Percentiles rank a stretch among this genome's conserved stretches.
These are phyloP conservation scores for Spondyliosoma cantharus DNA, from an alignment of 2,797 vertebrate genomes.

Conservation along the genomic window DNA sequence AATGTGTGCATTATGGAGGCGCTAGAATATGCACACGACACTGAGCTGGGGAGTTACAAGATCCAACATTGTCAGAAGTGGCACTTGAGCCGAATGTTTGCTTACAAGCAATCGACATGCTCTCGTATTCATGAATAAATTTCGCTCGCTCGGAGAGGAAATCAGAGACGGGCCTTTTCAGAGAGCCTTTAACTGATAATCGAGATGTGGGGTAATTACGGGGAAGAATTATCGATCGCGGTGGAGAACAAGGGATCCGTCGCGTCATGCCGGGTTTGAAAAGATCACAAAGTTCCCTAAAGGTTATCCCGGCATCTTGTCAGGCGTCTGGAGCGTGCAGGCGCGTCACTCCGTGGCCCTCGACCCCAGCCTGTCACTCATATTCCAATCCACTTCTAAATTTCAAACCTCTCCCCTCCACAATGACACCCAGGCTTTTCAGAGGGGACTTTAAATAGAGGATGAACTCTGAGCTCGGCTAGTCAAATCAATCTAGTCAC, in stretches of 20 bases:
- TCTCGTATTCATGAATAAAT: slow-evolving; percentile 18
- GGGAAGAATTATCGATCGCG: slow-evolving; percentile 53
- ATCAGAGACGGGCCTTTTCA: slow-evolving; percentile 14
- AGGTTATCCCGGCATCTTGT: slow-evolving; percentile 61
- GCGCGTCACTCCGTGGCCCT: slow-evolving; percentile 15
- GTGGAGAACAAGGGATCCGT: slow-evolving; percentile 29
- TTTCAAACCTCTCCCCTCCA: slow-evolving; percentile 54
- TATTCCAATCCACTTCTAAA: slow-evolving; percentile 44
- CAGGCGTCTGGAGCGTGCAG: slow-evolving; percentile 32
- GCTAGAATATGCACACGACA: not conserved
- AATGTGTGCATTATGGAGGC: not conserved
- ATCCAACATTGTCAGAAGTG: not conserved
- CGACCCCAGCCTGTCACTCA: slow-evolving; percentile 48
- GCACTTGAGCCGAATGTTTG: not conserved
- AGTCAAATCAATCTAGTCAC: slow-evolving; percentile 80
- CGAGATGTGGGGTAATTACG: slow-evolving; percentile 58
- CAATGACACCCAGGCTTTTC: slow-evolving; percentile 54
- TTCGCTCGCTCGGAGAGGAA: not conserved
- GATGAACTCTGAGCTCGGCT: slow-evolving; percentile 72
- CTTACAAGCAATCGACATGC: not conserved
- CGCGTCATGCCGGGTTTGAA: slow-evolving; percentile 40
- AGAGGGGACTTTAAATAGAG: slow-evolving; percentile 67
- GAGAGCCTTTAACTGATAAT: slow-evolving; percentile 45
- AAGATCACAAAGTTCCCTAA: slow-evolving; percentile 59
- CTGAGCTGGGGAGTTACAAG: not conserved